Conservation (phyloP, 2,888 invertebrate species). For the Micoletzkya japonica region DNA sequence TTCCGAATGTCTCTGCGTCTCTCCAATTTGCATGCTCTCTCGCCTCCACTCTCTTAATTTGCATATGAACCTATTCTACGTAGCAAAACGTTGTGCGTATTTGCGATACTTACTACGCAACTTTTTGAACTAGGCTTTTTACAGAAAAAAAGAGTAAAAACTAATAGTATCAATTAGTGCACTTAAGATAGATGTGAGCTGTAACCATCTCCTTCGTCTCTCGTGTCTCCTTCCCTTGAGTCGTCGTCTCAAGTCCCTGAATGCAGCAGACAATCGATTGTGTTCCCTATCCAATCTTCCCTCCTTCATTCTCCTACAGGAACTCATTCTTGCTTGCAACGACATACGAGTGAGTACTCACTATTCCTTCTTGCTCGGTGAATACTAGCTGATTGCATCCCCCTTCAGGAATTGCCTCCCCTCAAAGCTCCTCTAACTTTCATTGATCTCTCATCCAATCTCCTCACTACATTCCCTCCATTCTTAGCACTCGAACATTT, state of each 20-base stretch:
- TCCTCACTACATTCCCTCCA: not conserved
- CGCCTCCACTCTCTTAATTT: no score
- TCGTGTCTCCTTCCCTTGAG: constrained; percentile 17
- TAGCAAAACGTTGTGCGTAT: no score
- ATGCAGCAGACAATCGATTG: constrained; percentile 16
- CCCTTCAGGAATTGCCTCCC: not conserved
- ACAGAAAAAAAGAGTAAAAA: no score
- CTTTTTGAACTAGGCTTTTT: no score
- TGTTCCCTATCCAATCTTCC: not conserved
- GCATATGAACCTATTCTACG: no score
- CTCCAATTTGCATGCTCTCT: no score
- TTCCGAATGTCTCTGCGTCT: no score
- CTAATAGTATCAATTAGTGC: no score
- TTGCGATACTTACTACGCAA: no score
- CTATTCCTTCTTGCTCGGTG: not conserved
- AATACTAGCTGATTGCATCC: not conserved
- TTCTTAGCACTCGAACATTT: constrained; percentile 3
- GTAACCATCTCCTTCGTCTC: constrained; percentile 3
- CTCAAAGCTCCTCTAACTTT: not conserved
- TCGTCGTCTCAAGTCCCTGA: not conserved
- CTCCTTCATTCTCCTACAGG: not conserved
- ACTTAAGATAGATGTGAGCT: constrained; percentile 24
- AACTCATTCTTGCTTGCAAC: constrained; percentile 3
- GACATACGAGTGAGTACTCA: not conserved
- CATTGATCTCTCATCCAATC: constrained; percentile 20